Base-by-base conservation (phyloP, 2,113 vertebrate genomes). In the Dascyllus trimaculatus region DNA sequence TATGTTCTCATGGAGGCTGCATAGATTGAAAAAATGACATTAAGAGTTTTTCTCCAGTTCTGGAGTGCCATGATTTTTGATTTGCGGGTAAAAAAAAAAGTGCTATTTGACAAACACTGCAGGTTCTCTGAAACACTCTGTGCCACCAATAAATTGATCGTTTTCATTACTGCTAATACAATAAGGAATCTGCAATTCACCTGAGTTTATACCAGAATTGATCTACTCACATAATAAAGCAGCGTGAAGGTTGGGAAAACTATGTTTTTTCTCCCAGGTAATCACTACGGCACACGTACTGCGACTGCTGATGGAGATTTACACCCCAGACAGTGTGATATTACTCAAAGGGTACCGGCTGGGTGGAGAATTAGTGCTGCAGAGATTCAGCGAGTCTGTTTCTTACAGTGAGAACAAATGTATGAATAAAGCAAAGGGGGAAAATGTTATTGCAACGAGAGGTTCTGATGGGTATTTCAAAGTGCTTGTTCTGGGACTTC, bases 251-350 rank as follows among this genome's bases (percentile, higher is more conserved):
- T 46, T 66, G 51, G 24, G 58, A 53, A 49, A 63, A 53, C 11
- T 5, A 25, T 15, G 32, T 35, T 40, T 46, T 7, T 5, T 18
- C 25, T 43, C 48, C 18, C 29, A 21, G 21, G 22, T 64, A 45
- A 65, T 78, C 64, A 64, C 29, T 18, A 22, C 43, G 24, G 61
- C 64, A 53, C 59, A 67, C 19, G 1, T 49, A 40, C 77, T 59
- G 61, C 61, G 67, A 60, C 72, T 60, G 72, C 71, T 70, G 79
- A 75, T 67, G 64, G 61, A 76, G 75, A 60, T 71, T 46, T 76
- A 38, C 70, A 32, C 62, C 65, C 21, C 15, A 74, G 54, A 71
- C 68, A 22, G 74, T 58, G 60, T 25, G 67, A 58, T 70, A 25
- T 58, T 57, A 57, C 62, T 80, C 48, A 73, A 25, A 67, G 45